Base-by-base conservation (phyloP, 1,140 invertebrate species). In the Drosophila paulistorum region DNA sequence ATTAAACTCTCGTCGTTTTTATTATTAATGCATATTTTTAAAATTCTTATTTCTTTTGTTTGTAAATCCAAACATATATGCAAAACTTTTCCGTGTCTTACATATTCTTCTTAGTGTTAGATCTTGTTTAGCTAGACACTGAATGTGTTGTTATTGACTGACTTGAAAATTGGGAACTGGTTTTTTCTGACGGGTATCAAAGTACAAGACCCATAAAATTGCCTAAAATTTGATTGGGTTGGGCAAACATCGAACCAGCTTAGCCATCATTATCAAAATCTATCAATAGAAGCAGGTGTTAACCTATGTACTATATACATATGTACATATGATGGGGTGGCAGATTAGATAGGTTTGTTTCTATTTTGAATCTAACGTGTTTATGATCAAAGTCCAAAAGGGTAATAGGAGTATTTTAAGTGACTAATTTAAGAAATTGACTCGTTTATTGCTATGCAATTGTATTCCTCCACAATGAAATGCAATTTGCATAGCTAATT, bases 401-500 rank as follows among this genome's bases (percentile, higher is more conserved):
- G 55, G 66, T 77, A 42, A 48, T 9, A 42, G 26, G 51, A 37
- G 33, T 57, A 30, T 30, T 30, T 35, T 33, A 17, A 59, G n/a
- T 17, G 57, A 63, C 51, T 30, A 42, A 30, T 63, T 63, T 63
- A 1, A 30, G 5, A 30, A 68, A 75, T 75, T 60, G 59, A 17
- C 57, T 64, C 66, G 72, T 76, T 75, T 57, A 68, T 58, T 39
- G 33, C 3, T 13, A 17, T 37, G 39, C 30, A 42, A 45, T 20
- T 45, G 13, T 23, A 20, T 20, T 20, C 9, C 45, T 23, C 9
- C 2, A 4, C 5, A 17, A 51, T 10, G n/a, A 51, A 23, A 35
- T 67, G 30, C n/a, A 35, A 79, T 86, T 79, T 76, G 61, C 51
- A 57, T 14, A 68, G 48, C 41, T 89, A 89, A 83, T 86, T 79